Evolutionary conservation across 2,888 invertebrate genomes (phyloP).

Genomic region (Kryphioiulus occultus): DNA sequence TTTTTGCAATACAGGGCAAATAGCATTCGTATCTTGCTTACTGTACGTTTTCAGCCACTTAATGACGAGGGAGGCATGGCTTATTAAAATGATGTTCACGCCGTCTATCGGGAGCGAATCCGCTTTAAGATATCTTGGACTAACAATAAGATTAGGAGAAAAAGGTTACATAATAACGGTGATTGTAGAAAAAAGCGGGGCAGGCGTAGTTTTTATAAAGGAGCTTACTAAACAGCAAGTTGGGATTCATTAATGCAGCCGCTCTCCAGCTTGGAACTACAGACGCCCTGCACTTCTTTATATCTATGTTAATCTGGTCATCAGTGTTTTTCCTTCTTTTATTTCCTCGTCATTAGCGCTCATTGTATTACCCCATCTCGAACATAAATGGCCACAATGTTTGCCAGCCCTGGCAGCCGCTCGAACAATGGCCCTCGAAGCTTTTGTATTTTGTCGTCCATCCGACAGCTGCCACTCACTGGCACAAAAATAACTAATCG

Average conservation of each 20-base stretch:
- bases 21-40: no score
- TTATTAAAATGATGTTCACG: not conserved
- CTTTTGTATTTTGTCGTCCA: constrained; percentile 44
- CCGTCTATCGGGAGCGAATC: not conserved
- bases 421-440: constrained; percentile 16
- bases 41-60: not conserved
- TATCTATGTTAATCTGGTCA: constrained; percentile 39
- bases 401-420: not conserved
- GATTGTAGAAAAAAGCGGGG: not conserved
- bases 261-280: not conserved
- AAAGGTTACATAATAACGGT: not conserved
- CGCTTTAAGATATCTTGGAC: not conserved
- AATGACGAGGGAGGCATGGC: not conserved
- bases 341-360: constrained; percentile 41
- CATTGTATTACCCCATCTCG: constrained; percentile 47
- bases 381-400: constrained; percentile 48
- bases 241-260: constrained; percentile 11
- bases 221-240: not conserved
- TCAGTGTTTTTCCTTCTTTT: constrained; percentile 45
- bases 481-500: constrained; percentile 37
- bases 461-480: constrained; percentile 48
- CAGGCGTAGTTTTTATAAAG: not conserved
- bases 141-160: not conserved
- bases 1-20: no score
- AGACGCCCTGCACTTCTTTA: constrained; percentile 14